Base-by-base conservation (phyloP, 2,888 invertebrate genomes). In the Archips xylosteana region DNA sequence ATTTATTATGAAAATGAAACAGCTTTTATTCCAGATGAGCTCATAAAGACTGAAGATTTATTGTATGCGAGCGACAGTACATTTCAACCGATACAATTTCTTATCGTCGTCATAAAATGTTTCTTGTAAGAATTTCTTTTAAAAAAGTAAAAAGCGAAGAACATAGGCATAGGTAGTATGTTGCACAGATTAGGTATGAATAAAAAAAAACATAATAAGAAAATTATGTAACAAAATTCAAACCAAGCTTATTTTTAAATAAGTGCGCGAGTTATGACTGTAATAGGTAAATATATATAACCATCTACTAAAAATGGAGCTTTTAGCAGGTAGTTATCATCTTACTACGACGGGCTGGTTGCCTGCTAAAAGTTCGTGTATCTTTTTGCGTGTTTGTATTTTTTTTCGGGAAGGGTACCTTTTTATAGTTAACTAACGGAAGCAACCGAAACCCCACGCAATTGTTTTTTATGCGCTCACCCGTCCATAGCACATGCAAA, bases 21-120 rank as follows among this genome's bases (percentile, higher is more conserved):
- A 54, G 70, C 74, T 70, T 69, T 73, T 74, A 74, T 74, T 70
- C 60, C 36, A 61, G 60, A 65, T 60, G 63, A 60, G 60, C 45
- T 63, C 59, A 74, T 74, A 74, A 74, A 69, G 59, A 51, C 51
- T 36, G 63, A 73, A 74, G 74, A 74, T 74, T 74, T 74, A 74
- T 70, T 64, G 74, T 61, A 54, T 70, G 69, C 34, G 64, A 51
- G 42, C 51, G 74, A 65, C 65, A 70, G 72, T 65, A 70, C 69
- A 70, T 54, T 74, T 70, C 60, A 61, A 65, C 68, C 49, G 73
- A 69, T 69, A 70, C 73, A 64, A 60, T 73, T 60, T 49, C 59
- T 64, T 59, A 59, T 61, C 64, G 45, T 70, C 36, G 61, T 32
- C n/a, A 45, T 12, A 70, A 5, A 60, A 71, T 60, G 49, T 65